Conservation (phyloP, 2,113 vertebrate genomes). For the Falco punctatus region DNA sequence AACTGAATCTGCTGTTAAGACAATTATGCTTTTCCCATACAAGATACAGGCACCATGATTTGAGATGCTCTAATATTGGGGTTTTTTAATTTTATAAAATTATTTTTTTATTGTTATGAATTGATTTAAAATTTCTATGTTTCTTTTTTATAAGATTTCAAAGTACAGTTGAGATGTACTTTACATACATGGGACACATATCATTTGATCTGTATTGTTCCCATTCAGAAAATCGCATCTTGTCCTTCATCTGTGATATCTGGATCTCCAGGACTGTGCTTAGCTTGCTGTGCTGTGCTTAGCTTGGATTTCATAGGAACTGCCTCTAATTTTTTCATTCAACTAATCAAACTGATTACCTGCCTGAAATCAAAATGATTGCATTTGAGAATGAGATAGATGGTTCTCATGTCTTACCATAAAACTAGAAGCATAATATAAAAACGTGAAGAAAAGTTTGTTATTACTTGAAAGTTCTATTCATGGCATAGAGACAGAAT, state of each 20-base stretch:
- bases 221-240: not conserved
- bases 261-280: not conserved
- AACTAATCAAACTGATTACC: not conserved
- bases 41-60: not conserved
- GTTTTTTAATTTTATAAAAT: not conserved
- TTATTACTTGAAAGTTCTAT: not conserved
- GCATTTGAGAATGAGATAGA: not conserved
- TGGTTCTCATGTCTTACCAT: not conserved
- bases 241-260: not conserved
- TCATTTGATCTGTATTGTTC: not conserved
- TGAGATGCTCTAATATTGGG: not conserved
- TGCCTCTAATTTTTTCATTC: not conserved
- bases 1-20: not conserved
- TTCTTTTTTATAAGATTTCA: not conserved
- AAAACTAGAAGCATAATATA: not conserved
- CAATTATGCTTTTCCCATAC: not conserved
- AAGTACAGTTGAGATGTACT: not conserved
- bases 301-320: not conserved
- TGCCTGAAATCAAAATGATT: not conserved
- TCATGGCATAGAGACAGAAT: not conserved
- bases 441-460: not conserved
- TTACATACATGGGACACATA: not conserved
- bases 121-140: not conserved
- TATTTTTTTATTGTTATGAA: not conserved
- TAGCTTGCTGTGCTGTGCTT: not conserved